A percentile compares a stretch with the other conserved stretches of the same genome.
Conservation (phyloP, 2,888 invertebrate genomes). For the Philereme vetulata region DNA sequence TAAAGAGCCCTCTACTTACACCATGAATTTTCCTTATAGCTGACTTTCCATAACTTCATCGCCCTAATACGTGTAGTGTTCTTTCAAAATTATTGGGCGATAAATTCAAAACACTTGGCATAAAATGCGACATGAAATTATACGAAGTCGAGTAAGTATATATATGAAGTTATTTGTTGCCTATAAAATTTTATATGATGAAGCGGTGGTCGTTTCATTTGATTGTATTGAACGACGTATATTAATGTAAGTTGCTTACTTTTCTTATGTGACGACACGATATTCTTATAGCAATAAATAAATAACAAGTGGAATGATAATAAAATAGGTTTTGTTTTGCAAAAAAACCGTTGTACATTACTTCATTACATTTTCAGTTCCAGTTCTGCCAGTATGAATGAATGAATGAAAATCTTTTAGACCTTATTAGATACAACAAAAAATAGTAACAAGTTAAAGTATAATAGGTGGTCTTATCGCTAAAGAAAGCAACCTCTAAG, state of each 20-base stretch:
- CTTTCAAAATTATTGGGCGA: constrained; percentile 46
- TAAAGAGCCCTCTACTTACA: too few relatives aligned
- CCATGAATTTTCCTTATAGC: too few relatives aligned
- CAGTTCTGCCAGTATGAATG: too few relatives aligned
- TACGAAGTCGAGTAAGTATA: constrained; percentile 28
- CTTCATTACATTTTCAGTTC: too few relatives aligned
- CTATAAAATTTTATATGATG: constrained; percentile 49
- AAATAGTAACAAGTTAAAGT: too few relatives aligned
- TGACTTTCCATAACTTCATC: not conserved
- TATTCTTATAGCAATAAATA: not conserved
- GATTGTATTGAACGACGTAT: constrained; percentile 41
- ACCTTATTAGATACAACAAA: too few relatives aligned
- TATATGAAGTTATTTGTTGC: constrained; percentile 45
- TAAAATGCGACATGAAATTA: constrained; percentile 47
- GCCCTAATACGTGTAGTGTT: constrained; percentile 3
- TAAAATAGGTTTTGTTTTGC: not conserved
- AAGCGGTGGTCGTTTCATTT: constrained; percentile 43
- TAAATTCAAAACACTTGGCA: constrained; percentile 48
- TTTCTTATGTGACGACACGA: constrained; percentile 6
- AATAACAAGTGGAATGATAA: too few relatives aligned
- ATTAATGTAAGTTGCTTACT: constrained; percentile 20
- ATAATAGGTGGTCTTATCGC: too few relatives aligned
- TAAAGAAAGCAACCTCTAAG: too few relatives aligned
- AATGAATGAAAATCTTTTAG: too few relatives aligned
- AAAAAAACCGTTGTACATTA: not conserved